Conservation (phyloP, 2,797 vertebrate species). For the Pantherophis alleghaniensis region DNA sequence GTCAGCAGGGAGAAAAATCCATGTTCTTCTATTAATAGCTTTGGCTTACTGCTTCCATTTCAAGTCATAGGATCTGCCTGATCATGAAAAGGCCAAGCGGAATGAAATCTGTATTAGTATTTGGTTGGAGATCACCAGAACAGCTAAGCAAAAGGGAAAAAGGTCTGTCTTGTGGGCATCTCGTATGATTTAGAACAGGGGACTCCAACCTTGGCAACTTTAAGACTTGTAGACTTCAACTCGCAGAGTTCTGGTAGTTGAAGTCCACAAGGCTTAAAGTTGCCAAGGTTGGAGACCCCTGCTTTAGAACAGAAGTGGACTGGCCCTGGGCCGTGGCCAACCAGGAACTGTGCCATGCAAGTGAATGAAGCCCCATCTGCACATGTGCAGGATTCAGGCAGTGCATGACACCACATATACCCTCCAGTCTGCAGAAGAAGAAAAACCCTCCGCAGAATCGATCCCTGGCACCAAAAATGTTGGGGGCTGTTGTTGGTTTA, state of each 20-base stretch:
- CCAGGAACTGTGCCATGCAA: background rate
- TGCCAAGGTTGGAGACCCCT: too few relatives aligned
- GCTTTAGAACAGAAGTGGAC: too few relatives aligned
- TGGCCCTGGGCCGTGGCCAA: background rate
- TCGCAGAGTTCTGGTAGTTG: too few relatives aligned
- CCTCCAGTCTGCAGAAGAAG: background rate
- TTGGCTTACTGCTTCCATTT: background rate
- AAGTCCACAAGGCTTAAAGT: too few relatives aligned
- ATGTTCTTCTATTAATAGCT: background rate
- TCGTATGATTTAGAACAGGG: background rate
- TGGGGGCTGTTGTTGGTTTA: background rate
- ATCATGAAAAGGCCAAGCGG: background rate
- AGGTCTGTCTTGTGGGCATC: background rate
- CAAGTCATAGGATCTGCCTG: background rate
- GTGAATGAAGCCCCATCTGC: background rate
- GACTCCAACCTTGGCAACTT: background rate
- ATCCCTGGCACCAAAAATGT: background rate
- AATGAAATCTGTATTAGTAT: background rate
- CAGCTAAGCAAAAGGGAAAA: background rate
- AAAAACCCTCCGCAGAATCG: background rate
- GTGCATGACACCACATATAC: background rate
- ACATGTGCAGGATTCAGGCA: background rate
- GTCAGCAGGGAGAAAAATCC: background rate
- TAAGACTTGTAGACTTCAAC: too few relatives aligned
- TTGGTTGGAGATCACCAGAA: background rate